Conservation (phyloP, 92 coral and sea anemone genomes). For the Pocillopora meandrina region DNA sequence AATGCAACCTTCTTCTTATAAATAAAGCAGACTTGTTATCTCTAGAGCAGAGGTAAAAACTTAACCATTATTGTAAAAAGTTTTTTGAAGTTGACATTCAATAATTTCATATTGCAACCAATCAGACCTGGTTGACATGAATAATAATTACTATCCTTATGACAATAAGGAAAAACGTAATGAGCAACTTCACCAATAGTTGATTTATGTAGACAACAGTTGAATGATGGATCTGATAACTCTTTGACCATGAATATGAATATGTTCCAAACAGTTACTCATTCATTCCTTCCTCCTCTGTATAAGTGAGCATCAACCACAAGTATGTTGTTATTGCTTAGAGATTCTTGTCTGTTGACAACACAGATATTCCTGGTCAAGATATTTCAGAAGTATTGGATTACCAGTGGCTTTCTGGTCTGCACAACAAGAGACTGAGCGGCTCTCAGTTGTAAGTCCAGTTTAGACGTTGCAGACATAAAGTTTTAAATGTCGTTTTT, state of each 20-base stretch:
- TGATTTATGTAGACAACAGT: too few relatives aligned
- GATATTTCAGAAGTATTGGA: conserved; percentile 67
- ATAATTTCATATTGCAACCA: too few relatives aligned
- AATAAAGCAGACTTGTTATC: conserved; percentile 96
- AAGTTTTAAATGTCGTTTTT: neutral
- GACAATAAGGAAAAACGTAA: too few relatives aligned
- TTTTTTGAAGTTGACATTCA: neutral
- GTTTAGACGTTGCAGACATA: neutral
- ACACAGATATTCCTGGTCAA: conserved; percentile 67
- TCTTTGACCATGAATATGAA: neutral
- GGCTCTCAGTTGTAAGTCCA: conserved; percentile 45
- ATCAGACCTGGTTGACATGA: too few relatives aligned
- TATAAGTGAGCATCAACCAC: neutral
- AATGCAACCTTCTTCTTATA: conserved; percentile 81
- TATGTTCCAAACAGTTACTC: neutral
- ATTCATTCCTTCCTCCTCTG: neutral
- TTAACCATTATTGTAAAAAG: neutral
- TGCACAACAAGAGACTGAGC: conserved; percentile 85
- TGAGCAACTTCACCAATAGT: too few relatives aligned
- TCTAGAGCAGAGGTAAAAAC: conserved; percentile 77
- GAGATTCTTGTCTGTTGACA: neutral
- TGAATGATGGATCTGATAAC: too few relatives aligned
- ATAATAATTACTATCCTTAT: too few relatives aligned
- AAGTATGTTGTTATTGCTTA: neutral
- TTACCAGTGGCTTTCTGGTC: conserved; percentile 91